Base-by-base conservation (phyloP, 2,113 vertebrate genomes). In the Cheilinus undulatus region DNA sequence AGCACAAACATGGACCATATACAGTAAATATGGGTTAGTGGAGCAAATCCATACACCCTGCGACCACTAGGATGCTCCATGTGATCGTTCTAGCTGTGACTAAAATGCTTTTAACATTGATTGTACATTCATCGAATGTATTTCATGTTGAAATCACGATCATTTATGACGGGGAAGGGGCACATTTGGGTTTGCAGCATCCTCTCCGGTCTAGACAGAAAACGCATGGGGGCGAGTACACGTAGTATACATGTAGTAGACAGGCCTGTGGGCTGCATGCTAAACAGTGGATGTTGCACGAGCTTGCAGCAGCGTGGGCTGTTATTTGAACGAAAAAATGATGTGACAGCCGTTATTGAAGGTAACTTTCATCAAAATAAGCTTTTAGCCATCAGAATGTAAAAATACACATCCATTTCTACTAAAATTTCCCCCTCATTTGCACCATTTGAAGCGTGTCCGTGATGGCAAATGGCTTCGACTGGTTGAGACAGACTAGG, bases 11-110 rank as follows among this genome's bases (percentile, higher is more conserved):
- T 32, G 61, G 17, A 12, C 66, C n/a, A 8, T 27, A 22, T 22
- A 8, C 27, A 22, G 65, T 46, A 70, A 85, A 90, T 90, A 61
- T 91, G 75, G 89, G 88, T 91, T 90, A 90, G 89, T 92, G 80
- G 91, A 91, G 83, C 91, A 90, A 64, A 85, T 56, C 71, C 54
- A 62, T 43, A 60, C 69, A 12, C 73, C 58, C 40, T 50, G 54
- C 53, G 54, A 80, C 80, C 73, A 60, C 60, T 64, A 49, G 40
- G 12, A 73, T 57, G 57, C 50, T 2, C 48, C 49, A n/a, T 67
- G 63, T 3, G 56, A 62, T 51, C 2, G 1, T 14, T 19, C 27
- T 10, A 6, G 1, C 9, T 7, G 5, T 15, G 9, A 22, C 0
- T 15, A 28, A 10, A 2, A 22, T 20, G 45, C 59, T 38, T 19